A percentile compares a stretch with the other conserved stretches of the same genome.
phyloP scores from a whole-genome alignment of 2,113 vertebrate species.

The Salvelinus namaycush region DNA sequence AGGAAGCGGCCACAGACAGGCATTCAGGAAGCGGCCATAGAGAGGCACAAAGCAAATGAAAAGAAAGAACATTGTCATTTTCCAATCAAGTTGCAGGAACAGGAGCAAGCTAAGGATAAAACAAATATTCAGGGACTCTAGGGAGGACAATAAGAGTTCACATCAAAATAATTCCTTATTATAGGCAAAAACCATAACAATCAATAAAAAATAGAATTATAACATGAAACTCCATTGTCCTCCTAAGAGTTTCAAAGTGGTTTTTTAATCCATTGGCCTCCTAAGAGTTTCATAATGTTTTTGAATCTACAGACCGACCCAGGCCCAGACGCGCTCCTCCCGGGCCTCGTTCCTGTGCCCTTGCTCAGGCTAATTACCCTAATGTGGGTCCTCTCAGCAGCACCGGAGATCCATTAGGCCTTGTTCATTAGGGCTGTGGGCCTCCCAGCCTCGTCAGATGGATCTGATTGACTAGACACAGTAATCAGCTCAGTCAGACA shows the following conservation, averaged over 20 bases:
- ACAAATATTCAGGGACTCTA: too few relatives aligned
- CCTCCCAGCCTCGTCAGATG: conserved; percentile 32
- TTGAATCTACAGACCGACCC: conserved; percentile 22
- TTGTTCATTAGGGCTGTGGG: conserved; percentile 59
- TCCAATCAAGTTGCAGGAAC: too few relatives aligned
- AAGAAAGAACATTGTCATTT: too few relatives aligned
- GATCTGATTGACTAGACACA: conserved; percentile 42
- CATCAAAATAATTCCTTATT: too few relatives aligned
- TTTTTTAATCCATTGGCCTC: too few relatives aligned
- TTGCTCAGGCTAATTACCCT: conserved; percentile 66
- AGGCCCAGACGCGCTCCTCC: conserved; percentile 7
- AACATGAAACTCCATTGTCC: background rate
- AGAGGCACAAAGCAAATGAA: too few relatives aligned
- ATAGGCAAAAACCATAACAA: too few relatives aligned
- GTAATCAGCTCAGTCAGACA: conserved; percentile 37
- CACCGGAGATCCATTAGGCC: conserved; percentile 59
- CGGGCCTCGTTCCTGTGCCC: conserved; percentile 43
- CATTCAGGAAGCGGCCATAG: too few relatives aligned
- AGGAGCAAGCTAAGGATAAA: too few relatives aligned
- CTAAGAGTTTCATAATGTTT: background rate
- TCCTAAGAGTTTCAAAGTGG: background rate
- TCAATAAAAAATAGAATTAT: too few relatives aligned
- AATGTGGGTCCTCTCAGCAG: conserved; percentile 57
- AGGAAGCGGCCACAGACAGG: too few relatives aligned
- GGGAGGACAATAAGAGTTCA: too few relatives aligned